Base-by-base conservation (phyloP, 2,113 vertebrate genomes). In the Ia io region DNA sequence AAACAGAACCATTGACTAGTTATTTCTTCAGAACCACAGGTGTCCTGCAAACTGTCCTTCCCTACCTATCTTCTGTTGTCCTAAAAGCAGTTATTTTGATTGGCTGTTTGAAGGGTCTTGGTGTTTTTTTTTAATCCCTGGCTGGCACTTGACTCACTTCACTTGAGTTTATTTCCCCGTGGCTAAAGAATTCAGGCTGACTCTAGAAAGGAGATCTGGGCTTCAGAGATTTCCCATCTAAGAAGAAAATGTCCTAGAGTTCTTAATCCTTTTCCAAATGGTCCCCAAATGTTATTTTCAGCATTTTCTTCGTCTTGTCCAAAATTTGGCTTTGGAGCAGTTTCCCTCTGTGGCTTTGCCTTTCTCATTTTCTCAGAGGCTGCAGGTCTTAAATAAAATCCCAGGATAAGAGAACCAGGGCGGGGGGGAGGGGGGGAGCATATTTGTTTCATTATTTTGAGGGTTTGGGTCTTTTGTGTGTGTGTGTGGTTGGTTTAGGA, bases 101-200 rank as follows among this genome's bases (percentile, higher is more conserved):
- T 79, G 96, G 88, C 84, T 94, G 22, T 84, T 65, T 77, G 18
- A 5, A 18, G 73, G 28, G 40, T 78, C 53, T 22, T 53, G 17
- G 17, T n/a, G 32, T 4, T 13, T 74, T 70, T 44, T 5, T 61
- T 86, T 59, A 95, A 90, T 70, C 83, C 97, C 79, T 91, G 91
- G 70, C 88, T 78, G 97, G 95, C 97, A 96, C 96, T 97, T 97
- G 87, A 51, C 90, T 95, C 94, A 77, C 90, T 97, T 95, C 97
- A 87, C 92, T 94, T 92, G 95, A 97, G 84, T 97, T 77, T 6
- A 83, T 80, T 90, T 83, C 85, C 97, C 87, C 63, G 6, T 76
- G 93, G 4, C 14, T 94, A 93, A 96, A 94, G 93, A 84, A 51
- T 44, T 92, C 86, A 85, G 47, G 37, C 37, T 61, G 69, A 35